Conservation (phyloP, 1,140 invertebrate species). For the Zaprionus capensis region DNA sequence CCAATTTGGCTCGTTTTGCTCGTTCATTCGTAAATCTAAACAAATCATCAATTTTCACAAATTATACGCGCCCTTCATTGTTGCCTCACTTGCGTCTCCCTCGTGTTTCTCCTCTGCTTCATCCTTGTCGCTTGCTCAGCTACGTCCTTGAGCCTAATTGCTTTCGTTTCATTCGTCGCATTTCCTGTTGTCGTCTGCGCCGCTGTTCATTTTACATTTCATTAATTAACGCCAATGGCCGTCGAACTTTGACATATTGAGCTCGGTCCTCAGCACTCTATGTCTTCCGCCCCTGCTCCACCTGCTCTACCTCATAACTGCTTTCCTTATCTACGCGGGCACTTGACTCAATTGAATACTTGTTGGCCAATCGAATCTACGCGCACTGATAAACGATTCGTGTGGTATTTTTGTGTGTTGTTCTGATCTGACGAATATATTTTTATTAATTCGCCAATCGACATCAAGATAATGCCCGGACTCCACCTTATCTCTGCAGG, state of each 20-base stretch:
- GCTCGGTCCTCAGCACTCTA: constrained; percentile 27
- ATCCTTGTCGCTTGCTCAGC: constrained; percentile 32
- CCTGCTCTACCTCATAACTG: background rate
- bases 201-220: constrained; percentile 79
- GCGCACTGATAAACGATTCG: constrained; percentile 17
- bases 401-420: constrained; percentile 5
- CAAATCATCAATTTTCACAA: constrained; percentile 83
- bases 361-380: constrained; percentile 16
- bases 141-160: constrained; percentile 65
- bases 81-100: constrained; percentile 1
- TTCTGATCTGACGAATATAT: constrained; percentile 37
- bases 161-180: constrained; percentile 60
- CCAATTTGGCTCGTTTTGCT: constrained; percentile 80
- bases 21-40: constrained; percentile 82
- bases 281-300: background rate
- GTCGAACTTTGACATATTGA: constrained; percentile 79
- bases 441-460: constrained; percentile 59
- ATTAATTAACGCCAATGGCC: constrained; percentile 78
- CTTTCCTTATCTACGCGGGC: constrained; percentile 13
- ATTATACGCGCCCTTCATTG: constrained; percentile 67
- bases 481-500: constrained; percentile 13
- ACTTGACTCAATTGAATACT: constrained; percentile 34
- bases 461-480: constrained; percentile 18
- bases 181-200: constrained; percentile 54
- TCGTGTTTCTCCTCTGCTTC: background rate